Evolutionary conservation across 2,888 invertebrate species (phyloP), one percentile per base, ranked within the genome.

Genomic region (Mactromeris polynyma): DNA sequence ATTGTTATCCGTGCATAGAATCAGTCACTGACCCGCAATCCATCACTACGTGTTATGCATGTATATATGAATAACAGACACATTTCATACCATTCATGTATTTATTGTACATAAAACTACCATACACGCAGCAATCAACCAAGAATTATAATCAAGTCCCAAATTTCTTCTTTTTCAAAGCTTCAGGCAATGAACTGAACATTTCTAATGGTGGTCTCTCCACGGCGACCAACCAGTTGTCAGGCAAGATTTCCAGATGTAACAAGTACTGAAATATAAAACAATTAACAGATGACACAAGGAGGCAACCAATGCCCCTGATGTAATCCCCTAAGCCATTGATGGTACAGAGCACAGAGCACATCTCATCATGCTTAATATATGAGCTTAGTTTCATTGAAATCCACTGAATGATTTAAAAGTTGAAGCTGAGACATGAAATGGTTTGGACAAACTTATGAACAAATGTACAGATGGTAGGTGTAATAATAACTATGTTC

Each of bases 191-290:
- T 94, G 98, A 97, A 81, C 98, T 97, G 11, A 98, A 97, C 73
- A 98, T 97, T 87, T 97, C 97, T 81, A 97, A 97, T 0, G 98
- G 98, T 94, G 98, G 98, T 1, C 98, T 97, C 96, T 98, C 98
- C 42, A 99, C 97, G 0, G 98, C 97, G 7, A 98, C 98, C 93
- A 98, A 97, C 97, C 98, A 98, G 89, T 98, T 97, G 86, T 94
- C 93, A 51, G 97, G 97, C 19, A 98, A 94, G 97, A 98, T 98
- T 90, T 97, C 98, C 91, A 98, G 97, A 93, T 98, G 98, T 11
- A 98, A 97, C 94, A 98, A 97, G 96, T 98, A 98, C 98, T 98
- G 97, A 4, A 97, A 97, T 94, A 92, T 91, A 95, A 93, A 58
- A 80, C 11, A 80, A 79, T 33, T n/a, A 79, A 40, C 21, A 4